A percentile compares a stretch with the other conserved stretches of the same genome.
Evolutionary conservation across 2,113 vertebrate genomes (phyloP).

Genomic region (Zapus hudsonius): DNA sequence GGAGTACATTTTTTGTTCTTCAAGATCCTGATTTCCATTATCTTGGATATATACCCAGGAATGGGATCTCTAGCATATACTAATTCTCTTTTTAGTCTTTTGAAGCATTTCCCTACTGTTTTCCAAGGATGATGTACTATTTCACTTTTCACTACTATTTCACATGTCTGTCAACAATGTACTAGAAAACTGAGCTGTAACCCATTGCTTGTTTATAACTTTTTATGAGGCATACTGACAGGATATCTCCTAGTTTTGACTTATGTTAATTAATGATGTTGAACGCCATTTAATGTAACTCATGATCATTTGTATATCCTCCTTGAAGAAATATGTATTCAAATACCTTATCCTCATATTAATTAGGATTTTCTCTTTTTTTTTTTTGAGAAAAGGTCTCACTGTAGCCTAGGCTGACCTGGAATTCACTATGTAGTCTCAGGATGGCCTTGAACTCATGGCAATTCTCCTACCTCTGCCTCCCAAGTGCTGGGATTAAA

Average conservation of each 20-base stretch:
- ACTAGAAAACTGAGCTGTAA: background rate
- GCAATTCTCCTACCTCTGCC: too few relatives aligned
- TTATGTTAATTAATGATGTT: background rate
- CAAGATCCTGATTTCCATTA: background rate
- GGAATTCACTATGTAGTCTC: too few relatives aligned
- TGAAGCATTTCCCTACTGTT: background rate
- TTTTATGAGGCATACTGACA: background rate
- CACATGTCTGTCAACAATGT: background rate
- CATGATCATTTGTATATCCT: background rate
- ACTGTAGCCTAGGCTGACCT: too few relatives aligned
- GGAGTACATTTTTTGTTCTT: background rate
- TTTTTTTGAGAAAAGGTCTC: too few relatives aligned
- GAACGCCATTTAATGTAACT: background rate
- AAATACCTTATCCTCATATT: background rate
- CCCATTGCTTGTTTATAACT: background rate
- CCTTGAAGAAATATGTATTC: background rate
- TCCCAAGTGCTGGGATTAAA: too few relatives aligned
- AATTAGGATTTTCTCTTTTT: background rate
- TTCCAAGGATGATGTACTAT: background rate
- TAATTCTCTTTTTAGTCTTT: constrained; percentile 14
- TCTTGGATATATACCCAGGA: background rate
- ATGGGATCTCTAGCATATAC: background rate
- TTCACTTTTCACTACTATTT: too few relatives aligned
- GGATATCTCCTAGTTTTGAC: background rate
- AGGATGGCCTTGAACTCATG: too few relatives aligned